Conservation (phyloP, 2,888 invertebrate genomes). For the Noctua comes region DNA sequence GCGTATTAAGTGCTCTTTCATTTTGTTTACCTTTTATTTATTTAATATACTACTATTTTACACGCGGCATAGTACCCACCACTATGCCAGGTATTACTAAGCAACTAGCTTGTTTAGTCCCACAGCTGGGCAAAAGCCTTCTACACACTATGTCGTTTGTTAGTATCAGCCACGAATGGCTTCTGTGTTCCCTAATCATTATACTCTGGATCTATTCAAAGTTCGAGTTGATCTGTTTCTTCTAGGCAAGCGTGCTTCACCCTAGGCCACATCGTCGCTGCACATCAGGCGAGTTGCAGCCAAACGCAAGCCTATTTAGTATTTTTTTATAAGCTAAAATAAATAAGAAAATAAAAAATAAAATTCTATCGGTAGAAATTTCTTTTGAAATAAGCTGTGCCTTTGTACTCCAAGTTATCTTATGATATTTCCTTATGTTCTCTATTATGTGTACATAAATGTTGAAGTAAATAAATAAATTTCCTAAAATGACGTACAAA, state of each 20-base stretch:
- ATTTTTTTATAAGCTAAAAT: neutral
- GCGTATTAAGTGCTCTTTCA: conserved; percentile 59
- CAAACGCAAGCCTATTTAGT: too few relatives aligned
- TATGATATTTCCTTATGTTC: too few relatives aligned
- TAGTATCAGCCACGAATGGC: neutral
- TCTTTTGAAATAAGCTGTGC: too few relatives aligned
- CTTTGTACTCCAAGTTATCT: too few relatives aligned
- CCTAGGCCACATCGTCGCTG: too few relatives aligned
- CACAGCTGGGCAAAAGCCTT: neutral
- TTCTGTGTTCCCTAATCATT: too few relatives aligned
- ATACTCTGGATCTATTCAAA: too few relatives aligned
- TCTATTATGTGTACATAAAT: too few relatives aligned
- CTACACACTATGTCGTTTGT: neutral
- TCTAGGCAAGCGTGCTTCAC: too few relatives aligned
- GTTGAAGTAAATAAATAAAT: neutral
- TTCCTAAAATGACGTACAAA: conserved; percentile 21
- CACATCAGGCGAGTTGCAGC: too few relatives aligned
- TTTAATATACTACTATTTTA: neutral
- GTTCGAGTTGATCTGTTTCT: too few relatives aligned
- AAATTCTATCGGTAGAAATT: too few relatives aligned
- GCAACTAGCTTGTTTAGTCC: neutral
- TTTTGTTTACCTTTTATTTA: conserved; percentile 41
- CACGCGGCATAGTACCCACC: neutral
- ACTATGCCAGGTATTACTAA: neutral
- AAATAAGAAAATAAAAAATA: neutral